Evolutionary conservation across 2,797 vertebrate species (phyloP), one percentile per base, ranked within the genome.

Genomic region (Sebastes hopkinsi): DNA sequence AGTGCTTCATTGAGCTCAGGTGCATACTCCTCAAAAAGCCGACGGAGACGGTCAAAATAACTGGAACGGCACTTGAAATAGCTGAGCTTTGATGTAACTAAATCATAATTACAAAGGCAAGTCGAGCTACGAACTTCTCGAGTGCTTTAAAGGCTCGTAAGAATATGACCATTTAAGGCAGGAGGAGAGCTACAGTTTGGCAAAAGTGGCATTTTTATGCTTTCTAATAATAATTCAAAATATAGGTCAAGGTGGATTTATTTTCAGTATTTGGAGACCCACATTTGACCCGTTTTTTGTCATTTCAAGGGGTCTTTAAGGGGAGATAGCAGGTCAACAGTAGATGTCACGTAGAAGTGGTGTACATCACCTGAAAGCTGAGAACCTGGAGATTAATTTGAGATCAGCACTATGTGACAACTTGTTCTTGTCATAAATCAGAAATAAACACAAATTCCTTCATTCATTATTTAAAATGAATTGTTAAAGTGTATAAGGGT

Each of bases 1-100:
- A 88, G 85, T 79, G 84, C 83, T 52, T 79, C 81, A 65, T 77
- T 69, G 87, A 85, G 85, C 58, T 54, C 8, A 73, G 84, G 71
- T 77, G 83, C 75, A 65, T 58, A 23, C 66, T 14, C 38, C 73
- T 83, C 52, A 69, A 70, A 78, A 72, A 68, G 67, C 78, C 68
- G 8, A 36, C 27, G 5, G 75, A 75, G 38, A 34, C 8, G 20
- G 66, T 60, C 67, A 50, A 71, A 85, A 86, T 78, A 76, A 27
- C 60, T 18, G 25, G 13, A 80, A 72, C 34, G 3, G 16, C 65
- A 25, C 64, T 52, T 62, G 30, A 79, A 79, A 78, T 30, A 18
- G 46, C 52, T 2, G 5, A 59, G 67, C 67, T 76, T 79, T 73
- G 76, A 85, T 67, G 72, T 16, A 30, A 50, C 69, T 20, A 54